Base-by-base conservation (phyloP, 2,888 invertebrate species). In the Drosophila quinaria region DNA sequence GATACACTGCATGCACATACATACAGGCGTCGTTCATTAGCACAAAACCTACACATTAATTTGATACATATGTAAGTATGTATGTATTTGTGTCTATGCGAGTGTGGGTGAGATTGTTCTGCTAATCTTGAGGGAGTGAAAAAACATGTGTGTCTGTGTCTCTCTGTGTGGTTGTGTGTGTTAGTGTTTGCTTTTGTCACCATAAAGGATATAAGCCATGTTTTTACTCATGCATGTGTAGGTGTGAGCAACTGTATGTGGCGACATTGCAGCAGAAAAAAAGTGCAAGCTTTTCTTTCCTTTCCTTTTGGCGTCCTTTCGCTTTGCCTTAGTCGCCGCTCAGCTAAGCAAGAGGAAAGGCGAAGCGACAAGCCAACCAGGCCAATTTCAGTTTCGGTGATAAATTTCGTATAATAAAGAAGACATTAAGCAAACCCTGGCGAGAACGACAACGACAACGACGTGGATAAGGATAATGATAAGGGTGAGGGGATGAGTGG, bases 381-480 rank as follows among this genome's bases (percentile, higher is more conserved):
- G 75, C 86, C 86, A 88, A 84, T 87, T 84, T 82, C 88, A 74
- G 77, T 74, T 87, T 88, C 73, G 87, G 87, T 90, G 90, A 88
- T 88, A 90, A 90, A 88, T 90, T 88, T 83, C 75, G 70, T 81
- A 89, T 90, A 89, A 88, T 88, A 88, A 88, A 88, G 88, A 90
- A 90, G 90, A 90, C 90, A 90, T 88, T 88, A 88, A 87, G 90
- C 87, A 86, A 86, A 86, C 86, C 78, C 84, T 72, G 70, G 82
- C 82, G 74, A 74, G 54, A 71, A 69, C 63, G 66, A 63, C 77
- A 56, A 25, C 31, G 54, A 61, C 74, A 58, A 37, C 51, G 59
- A 64, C 76, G 46, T 52, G 41, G 51, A 65, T 52, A 1, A 1
- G 29, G 29, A 52, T 17, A 29, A 29, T 47, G 13, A 39, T 46